Conservation (phyloP, 1,140 invertebrate genomes). For the Drosophila cardini region DNA sequence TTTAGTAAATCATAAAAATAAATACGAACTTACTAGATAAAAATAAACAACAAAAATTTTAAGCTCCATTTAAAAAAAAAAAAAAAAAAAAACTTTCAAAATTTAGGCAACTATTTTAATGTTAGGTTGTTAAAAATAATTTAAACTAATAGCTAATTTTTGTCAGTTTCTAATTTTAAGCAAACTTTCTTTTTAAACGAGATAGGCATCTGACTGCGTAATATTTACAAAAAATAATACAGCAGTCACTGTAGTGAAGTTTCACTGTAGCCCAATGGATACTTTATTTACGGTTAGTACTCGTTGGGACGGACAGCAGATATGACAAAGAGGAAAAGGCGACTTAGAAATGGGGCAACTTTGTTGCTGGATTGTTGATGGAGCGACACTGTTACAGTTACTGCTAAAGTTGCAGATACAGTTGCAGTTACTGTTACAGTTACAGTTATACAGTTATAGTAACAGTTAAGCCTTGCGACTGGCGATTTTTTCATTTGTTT, state of each 20-base stretch:
- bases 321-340: constrained; percentile 17
- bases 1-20: too few species aligned
- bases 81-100: background rate
- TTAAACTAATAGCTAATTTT: background rate
- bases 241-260: background rate
- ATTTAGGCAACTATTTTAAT: background rate
- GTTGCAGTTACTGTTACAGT: constrained; percentile 24
- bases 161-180: background rate
- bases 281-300: constrained; percentile 1
- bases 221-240: background rate
- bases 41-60: too few species aligned
- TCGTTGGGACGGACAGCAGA: constrained; percentile 4
- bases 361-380: constrained; percentile 5
- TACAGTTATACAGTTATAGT: constrained; percentile 6
- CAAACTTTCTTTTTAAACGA: background rate
- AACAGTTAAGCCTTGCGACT: constrained; percentile 43
- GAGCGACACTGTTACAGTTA: constrained; percentile 27
- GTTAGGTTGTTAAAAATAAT: background rate
- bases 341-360: constrained; percentile 31
- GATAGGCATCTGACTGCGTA: background rate
- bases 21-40: too few species aligned
- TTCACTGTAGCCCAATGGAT: background rate
- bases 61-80: too few species aligned
- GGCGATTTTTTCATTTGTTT: constrained; percentile 54
- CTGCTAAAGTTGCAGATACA: constrained; percentile 5